These are phyloP conservation scores for Zaprionus taronus DNA, from an alignment of 1,140 invertebrate species.

Conservation along the genomic window DNA sequence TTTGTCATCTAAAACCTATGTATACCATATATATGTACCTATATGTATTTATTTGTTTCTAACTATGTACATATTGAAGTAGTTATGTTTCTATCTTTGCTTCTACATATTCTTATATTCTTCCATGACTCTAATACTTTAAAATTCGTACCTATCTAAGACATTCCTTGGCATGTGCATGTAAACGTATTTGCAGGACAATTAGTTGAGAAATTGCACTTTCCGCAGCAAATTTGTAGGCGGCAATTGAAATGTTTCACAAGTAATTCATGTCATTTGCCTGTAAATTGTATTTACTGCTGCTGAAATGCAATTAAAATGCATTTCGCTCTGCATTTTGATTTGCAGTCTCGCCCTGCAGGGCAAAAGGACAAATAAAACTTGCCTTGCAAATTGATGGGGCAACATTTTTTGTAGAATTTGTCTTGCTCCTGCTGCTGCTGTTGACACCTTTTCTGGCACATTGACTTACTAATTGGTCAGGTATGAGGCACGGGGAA, in stretches of 20 bases:
- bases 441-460: conserved; percentile 38
- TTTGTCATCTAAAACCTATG: no score
- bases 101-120: no score
- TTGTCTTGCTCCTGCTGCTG: conserved; percentile 12
- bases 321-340: conserved; percentile 21
- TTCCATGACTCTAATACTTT: no score
- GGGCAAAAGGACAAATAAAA: conserved; percentile 13
- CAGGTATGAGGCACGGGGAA: neutral
- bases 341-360: conserved; percentile 11
- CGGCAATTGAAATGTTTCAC: neutral
- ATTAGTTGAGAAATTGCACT: neutral
- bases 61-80: no score
- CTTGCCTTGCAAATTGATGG: conserved; percentile 1
- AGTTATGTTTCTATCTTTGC: no score
- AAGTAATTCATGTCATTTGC: neutral
- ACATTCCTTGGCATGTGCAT: no score
- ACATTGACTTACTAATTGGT: conserved; percentile 47
- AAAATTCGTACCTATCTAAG: no score
- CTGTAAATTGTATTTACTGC: conserved; percentile 29
- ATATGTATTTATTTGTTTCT: no score
- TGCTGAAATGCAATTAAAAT: conserved; percentile 39
- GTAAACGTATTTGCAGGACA: neutral
- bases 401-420: conserved; percentile 11
- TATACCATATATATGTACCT: no score
- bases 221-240: neutral